These are phyloP conservation scores for Acanthornis magna DNA, from an alignment of 2,797 vertebrate species.

Conservation along the genomic window DNA sequence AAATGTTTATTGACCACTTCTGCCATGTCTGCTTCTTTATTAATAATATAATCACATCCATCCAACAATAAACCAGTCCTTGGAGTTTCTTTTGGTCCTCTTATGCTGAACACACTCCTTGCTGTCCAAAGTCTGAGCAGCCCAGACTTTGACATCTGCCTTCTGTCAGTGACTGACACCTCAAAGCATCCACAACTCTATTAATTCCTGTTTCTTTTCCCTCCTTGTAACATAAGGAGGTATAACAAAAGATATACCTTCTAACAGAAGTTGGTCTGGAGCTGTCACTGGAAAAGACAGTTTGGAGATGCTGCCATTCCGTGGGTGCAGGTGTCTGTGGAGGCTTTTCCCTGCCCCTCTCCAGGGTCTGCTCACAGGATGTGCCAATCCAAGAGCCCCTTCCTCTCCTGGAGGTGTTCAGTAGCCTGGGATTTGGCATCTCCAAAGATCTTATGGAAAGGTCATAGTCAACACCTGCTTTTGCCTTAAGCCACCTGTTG, in stretches of 20 bases:
- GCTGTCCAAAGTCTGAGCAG: not conserved
- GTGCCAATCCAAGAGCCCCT: not conserved
- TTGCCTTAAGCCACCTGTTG: not conserved
- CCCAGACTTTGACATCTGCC: not conserved
- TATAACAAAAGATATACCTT: not conserved
- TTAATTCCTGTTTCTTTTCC: not conserved
- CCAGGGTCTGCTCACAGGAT: not conserved
- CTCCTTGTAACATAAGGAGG: not conserved
- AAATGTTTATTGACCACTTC: conserved; percentile 10
- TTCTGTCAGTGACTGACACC: not conserved
- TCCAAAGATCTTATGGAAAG: not conserved
- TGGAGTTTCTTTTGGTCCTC: not conserved
- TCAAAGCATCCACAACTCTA: not conserved
- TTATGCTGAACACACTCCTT: not conserved
- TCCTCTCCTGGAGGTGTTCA: not conserved
- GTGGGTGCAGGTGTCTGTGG: not conserved
- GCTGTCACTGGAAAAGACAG: not conserved
- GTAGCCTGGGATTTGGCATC: not conserved
- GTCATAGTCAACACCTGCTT: not conserved
- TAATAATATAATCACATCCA: not conserved
- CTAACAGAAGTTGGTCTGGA: not conserved
- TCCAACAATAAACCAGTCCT: not conserved
- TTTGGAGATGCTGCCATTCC: not conserved
- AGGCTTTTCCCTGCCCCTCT: not conserved
- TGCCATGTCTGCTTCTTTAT: not conserved